phyloP scores from a whole-genome alignment of 2,113 vertebrate genomes.

The Spilogale gracilis region DNA sequence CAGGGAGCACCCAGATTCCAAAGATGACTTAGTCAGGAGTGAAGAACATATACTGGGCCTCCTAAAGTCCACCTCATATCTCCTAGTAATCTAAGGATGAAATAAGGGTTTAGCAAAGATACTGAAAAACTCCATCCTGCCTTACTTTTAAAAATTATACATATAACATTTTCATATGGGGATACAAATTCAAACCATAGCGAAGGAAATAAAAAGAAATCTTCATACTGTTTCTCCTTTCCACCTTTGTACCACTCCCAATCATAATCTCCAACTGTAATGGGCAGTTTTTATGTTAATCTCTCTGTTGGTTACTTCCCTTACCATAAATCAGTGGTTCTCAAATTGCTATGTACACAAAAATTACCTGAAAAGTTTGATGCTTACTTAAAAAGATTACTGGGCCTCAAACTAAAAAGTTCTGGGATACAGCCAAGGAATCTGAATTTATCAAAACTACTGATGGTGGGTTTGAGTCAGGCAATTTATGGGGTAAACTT shows the following conservation, averaged over 20 bases:
- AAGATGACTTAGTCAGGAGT: not conserved
- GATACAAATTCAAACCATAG: slow-evolving; percentile 11
- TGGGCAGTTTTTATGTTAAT: slow-evolving; percentile 2
- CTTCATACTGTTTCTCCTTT: not conserved
- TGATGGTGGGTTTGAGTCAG: not conserved
- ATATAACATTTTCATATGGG: not conserved
- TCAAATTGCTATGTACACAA: not conserved
- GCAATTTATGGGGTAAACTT: slow-evolving; percentile 7
- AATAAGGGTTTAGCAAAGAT: not conserved
- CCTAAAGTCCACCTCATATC: not conserved
- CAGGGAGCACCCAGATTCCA: not conserved
- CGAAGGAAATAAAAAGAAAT: slow-evolving; percentile 48
- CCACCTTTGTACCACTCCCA: not conserved
- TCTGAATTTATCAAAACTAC: slow-evolving; percentile 22
- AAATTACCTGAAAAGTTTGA: not conserved
- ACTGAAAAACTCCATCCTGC: not conserved
- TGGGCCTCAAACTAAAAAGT: not conserved
- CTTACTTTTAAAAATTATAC: slow-evolving; percentile 13
- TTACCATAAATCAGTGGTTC: slow-evolving; percentile 40
- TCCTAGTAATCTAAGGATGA: not conserved
- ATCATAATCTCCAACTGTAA: not conserved
- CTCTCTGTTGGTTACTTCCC: slow-evolving; percentile 13
- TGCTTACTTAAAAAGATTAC: slow-evolving; percentile 23
- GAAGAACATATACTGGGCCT: not conserved
- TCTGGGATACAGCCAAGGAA: not conserved